Base-by-base conservation (phyloP, 2,888 invertebrate species). In the Drosophila stalkeri region DNA sequence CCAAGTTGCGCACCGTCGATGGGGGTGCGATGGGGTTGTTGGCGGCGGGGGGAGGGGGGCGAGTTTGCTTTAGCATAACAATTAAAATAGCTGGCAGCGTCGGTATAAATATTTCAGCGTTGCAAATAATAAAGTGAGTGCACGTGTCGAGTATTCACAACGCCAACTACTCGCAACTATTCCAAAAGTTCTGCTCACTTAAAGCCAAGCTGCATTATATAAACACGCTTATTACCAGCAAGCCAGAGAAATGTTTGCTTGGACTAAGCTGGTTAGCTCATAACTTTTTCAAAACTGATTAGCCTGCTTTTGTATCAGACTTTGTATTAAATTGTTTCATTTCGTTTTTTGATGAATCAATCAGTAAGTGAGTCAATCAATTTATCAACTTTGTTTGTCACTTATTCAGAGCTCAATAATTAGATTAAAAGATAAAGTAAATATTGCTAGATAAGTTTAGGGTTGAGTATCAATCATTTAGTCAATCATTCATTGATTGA, bases 41-140 rank as follows among this genome's bases (percentile, higher is more conserved):
- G n/a, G n/a, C n/a, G n/a, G 37, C 20, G 16, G 20, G 7, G 27
- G n/a, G 33, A 11, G 0, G 12, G 52, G 27, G 27, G 6, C 27
- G 27, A 27, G 23, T 20, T 41, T 49, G 77, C 59, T 83, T 86
- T 55, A 55, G 84, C 84, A 85, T 77, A 89, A 80, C 85, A 86
- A 82, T 86, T 86, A 80, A 86, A 89, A 84, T 84, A 60, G 79
- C 84, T 72, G 60, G 63, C 70, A 75, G 87, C 71, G 27, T 37
- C 9, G 33, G 47, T 14, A 72, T 68, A 66, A 67, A 80, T 78
- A 72, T 63, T 75, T 75, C 59, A 72, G 18, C 49, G 62, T 18
- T n/a, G 43, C 52, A 33, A 56, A 56, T 35, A 68, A 67, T 57
- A 74, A 56, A 61, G 49, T 20, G 49, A 39, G 20, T 49, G 59